Base-by-base conservation (phyloP, 64 coral and sea anemone genomes). In the Montipora capricornis region DNA sequence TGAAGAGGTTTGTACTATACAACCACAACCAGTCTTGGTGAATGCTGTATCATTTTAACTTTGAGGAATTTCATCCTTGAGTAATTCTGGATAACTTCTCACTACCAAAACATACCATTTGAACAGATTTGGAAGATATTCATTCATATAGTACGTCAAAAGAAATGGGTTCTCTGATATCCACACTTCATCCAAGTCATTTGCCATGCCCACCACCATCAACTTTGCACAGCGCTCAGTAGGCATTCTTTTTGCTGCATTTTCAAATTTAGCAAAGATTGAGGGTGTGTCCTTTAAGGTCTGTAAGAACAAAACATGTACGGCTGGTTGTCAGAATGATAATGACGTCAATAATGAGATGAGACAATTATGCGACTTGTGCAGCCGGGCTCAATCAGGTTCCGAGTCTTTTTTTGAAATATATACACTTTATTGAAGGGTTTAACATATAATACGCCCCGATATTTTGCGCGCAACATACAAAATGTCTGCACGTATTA, bases 211-310 rank as follows among this genome's bases (percentile, higher is more conserved):
- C 16, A 95, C 75, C 19, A 66, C 93, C 93, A 95, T 95, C 14
- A 95, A 51, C 55, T 95, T 77, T 14, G 93, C 88, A 90, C 82
- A 95, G 26, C 93, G 93, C 20, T 95, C 88, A 78, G 93, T 95
- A 3, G 87, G 49, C 87, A 89, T 89, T 73, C 74, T 53, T 70
- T 80, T 19, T 8, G 20, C 10, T 5, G 1, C 15, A 17, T 47
- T 6, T 8, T 57, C 53, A 8, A 0, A 13, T 51, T 37, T 49
- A 71, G 45, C 62, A 14, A 2, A 48, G 19, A 45, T 47, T 14
- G 8, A 16, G 19, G 44, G 44, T 2, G 13, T n/a, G 13, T 87
- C 87, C 77, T 78, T 78, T 17, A 64, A 22, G 3, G 5, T 2
- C 87, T 89, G 68, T 4, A 78, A 78, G 13, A 47, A 47, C 75